These are phyloP conservation scores for Drosophila rubida DNA, from an alignment of 2,888 invertebrate species.

Conservation along the genomic window DNA sequence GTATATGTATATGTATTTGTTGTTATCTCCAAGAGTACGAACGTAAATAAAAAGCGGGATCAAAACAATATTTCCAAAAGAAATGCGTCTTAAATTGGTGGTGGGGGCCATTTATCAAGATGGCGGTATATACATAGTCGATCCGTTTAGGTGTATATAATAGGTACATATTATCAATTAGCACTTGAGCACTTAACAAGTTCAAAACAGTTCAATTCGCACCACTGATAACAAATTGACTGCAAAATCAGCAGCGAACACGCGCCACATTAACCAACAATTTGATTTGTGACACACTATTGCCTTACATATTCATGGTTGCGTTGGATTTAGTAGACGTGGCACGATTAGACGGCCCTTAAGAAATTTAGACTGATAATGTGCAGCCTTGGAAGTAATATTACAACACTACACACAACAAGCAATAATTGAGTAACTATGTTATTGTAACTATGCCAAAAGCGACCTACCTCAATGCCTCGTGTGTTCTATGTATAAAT, in stretches of 20 bases:
- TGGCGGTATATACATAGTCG: conserved; percentile 9
- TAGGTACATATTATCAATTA: conserved; percentile 69
- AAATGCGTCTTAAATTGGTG: conserved; percentile 63
- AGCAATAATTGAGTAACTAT: background rate
- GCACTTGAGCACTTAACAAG: conserved; percentile 47
- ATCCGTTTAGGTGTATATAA: conserved; percentile 12
- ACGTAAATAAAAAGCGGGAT: conserved; percentile 1
- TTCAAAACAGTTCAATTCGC: conserved; percentile 67
- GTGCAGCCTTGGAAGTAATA: conserved; percentile 19
- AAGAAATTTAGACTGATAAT: conserved; percentile 1
- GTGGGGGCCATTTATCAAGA: conserved; percentile 23
- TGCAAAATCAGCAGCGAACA: conserved; percentile 30
- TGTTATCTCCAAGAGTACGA: conserved; percentile 1
- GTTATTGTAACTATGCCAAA: background rate
- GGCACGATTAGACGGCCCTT: conserved; percentile 28
- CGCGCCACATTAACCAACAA: conserved; percentile 44
- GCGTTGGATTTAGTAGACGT: conserved; percentile 26
- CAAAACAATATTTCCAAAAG: conserved; percentile 19
- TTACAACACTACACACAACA: background rate
- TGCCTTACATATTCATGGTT: background rate
- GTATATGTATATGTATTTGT: background rate
- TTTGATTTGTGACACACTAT: conserved; percentile 30
- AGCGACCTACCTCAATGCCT: conserved; percentile 56
- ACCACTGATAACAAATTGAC: conserved; percentile 39
- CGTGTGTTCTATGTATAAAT: conserved; percentile 12